Percentiles rank a stretch among this genome's conserved stretches.
phyloP scores from a whole-genome alignment of 1,140 invertebrate genomes.

The Hesperophylax magnus region DNA sequence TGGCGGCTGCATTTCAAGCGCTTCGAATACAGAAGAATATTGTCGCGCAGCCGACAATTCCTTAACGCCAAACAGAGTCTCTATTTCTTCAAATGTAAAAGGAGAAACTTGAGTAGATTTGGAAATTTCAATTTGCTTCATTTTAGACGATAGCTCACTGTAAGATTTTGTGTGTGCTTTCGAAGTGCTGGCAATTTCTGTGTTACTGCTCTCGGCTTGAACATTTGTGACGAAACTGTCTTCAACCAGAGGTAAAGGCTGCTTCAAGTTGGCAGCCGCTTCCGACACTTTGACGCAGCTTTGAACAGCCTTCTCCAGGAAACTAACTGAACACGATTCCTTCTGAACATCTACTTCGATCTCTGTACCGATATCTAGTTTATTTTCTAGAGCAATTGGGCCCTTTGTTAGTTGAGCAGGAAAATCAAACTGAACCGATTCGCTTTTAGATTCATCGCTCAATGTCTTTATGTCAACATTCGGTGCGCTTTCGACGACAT shows the following conservation, averaged over 20 bases:
- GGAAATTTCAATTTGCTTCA: slow-evolving; percentile 25
- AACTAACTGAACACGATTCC: background rate
- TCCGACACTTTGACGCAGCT: slow-evolving; percentile 16
- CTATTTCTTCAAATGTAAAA: slow-evolving; percentile 51
- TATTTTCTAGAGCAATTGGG: background rate
- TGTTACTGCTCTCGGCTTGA: background rate
- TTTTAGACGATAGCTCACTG: slow-evolving; percentile 37
- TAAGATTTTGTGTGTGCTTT: slow-evolving; percentile 37
- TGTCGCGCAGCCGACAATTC: slow-evolving; percentile 37
- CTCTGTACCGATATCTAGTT: background rate
- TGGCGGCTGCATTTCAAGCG: slow-evolving; percentile 46
- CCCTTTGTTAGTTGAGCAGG: background rate
- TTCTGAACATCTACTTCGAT: slow-evolving; percentile 4
- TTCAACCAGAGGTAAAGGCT: slow-evolving; percentile 16
- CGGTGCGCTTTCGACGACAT: background rate
- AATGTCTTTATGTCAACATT: background rate
- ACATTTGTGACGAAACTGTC: slow-evolving; percentile 5
- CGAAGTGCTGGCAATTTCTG: background rate
- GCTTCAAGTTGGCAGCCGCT: background rate
- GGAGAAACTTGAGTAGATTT: slow-evolving; percentile 26
- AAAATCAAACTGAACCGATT: background rate
- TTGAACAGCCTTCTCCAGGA: background rate
- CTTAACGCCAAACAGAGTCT: slow-evolving; percentile 49
- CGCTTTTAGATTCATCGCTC: background rate
- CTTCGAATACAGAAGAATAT: slow-evolving; percentile 48